These are phyloP conservation scores for Dicrurus megarhynchus DNA, from an alignment of 2,113 vertebrate species.

Conservation along the genomic window DNA sequence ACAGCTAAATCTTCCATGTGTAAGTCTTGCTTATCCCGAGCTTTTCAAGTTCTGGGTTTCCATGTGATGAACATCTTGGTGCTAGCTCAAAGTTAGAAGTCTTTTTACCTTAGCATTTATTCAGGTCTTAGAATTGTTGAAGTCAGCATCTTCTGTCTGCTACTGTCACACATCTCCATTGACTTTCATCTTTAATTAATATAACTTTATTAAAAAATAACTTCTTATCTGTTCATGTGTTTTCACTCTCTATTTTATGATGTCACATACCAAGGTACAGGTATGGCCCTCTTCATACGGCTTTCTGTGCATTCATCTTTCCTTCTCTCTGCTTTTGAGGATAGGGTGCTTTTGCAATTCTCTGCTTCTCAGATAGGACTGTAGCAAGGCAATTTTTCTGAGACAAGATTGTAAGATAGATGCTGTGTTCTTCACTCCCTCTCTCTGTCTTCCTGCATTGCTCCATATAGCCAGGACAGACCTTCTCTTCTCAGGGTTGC, in stretches of 20 bases:
- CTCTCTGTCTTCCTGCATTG: background rate
- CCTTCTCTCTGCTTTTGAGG: background rate
- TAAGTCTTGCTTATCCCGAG: background rate
- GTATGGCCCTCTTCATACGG: accelerated
- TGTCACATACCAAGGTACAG: background rate
- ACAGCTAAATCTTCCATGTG: background rate
- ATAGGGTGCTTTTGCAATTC: background rate
- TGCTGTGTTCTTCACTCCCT: background rate
- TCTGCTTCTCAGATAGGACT: background rate
- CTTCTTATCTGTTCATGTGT: background rate
- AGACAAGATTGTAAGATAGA: background rate
- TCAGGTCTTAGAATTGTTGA: background rate
- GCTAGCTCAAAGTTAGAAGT: background rate
- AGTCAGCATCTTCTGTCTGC: background rate
- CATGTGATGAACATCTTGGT: background rate
- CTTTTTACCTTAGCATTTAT: background rate
- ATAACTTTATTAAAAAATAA: background rate
- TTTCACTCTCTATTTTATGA: background rate
- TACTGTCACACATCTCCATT: background rate
- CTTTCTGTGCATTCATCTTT: background rate
- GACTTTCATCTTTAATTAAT: background rate
- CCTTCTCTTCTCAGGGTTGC: background rate
- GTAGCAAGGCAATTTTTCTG: background rate
- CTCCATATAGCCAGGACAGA: background rate
- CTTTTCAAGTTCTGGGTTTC: background rate